Evolutionary conservation across 2,888 invertebrate species (phyloP).

Genomic region (Hirtodrosophila histrioides): DNA sequence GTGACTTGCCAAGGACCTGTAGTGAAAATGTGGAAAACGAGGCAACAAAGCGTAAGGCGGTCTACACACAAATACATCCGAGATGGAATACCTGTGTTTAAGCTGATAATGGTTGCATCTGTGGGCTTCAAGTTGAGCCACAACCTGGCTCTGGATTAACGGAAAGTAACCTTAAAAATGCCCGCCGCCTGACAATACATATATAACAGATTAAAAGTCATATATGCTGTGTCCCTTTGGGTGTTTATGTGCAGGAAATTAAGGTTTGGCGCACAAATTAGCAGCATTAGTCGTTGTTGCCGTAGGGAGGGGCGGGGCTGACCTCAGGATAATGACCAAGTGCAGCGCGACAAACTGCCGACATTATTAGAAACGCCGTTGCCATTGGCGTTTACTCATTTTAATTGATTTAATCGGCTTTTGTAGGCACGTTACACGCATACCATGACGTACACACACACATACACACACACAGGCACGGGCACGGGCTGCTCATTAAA

Average conservation of each 20-base stretch:
- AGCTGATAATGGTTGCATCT: constrained; percentile 6
- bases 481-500: constrained; percentile 58
- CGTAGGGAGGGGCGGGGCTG: neutral
- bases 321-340: constrained; percentile 55
- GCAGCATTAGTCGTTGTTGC: constrained; percentile 40
- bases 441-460: constrained; percentile 2
- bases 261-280: constrained; percentile 55
- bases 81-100: constrained; percentile 11
- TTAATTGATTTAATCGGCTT: constrained; percentile 79
- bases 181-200: neutral
- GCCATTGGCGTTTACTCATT: constrained; percentile 60
- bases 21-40: constrained; percentile 61
- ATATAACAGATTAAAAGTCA: neutral
- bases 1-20: constrained; percentile 43
- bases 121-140: constrained; percentile 3
- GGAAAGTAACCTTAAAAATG: constrained; percentile 14
- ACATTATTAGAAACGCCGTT: constrained; percentile 44
- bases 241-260: constrained; percentile 30
- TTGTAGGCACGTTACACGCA: constrained; percentile 18
- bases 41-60: constrained; percentile 41
- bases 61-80: neutral
- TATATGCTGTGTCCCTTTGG: neutral
- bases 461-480: constrained; percentile 8
- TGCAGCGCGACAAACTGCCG: constrained; percentile 51
- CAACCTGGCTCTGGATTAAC: constrained; percentile 7